Evolutionary conservation across 2,113 vertebrate species (phyloP).

Genomic region (Hippolais icterina): DNA sequence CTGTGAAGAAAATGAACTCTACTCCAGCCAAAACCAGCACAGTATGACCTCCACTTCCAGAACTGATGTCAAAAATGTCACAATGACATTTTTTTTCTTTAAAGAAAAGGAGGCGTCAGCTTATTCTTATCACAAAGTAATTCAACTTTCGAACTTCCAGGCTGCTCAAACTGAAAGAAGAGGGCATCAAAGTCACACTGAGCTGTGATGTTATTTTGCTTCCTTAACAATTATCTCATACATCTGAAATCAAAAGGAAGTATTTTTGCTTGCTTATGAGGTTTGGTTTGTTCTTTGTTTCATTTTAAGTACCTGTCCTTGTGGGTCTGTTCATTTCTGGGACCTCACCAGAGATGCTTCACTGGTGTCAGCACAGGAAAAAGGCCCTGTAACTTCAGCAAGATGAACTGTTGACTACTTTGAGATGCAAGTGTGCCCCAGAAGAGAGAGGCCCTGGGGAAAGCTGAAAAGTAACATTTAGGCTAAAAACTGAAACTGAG

Average conservation of each 20-base stretch:
- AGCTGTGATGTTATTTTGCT: not conserved
- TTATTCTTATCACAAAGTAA: not conserved
- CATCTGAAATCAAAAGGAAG: constrained; percentile 22
- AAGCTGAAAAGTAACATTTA: not conserved
- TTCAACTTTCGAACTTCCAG: constrained; percentile 17
- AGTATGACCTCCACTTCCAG: not conserved
- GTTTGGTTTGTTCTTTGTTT: not conserved
- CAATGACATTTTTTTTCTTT: not conserved
- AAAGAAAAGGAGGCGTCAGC: not conserved
- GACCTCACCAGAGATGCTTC: not conserved
- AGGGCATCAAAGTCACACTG: not conserved
- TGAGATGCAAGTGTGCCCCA: no score
- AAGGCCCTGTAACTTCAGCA: not conserved
- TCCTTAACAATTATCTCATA: constrained; percentile 4
- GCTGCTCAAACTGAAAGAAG: not conserved
- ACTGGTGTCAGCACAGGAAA: not conserved
- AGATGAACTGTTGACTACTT: not conserved
- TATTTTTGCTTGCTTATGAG: not conserved
- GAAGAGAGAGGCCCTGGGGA: not conserved
- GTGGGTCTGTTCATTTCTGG: not conserved
- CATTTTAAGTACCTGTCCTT: not conserved
- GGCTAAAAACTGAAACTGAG: not conserved
- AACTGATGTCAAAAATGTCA: not conserved
- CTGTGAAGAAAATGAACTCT: not conserved
- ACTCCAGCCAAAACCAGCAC: not conserved